Evolutionary conservation across 2,888 invertebrate genomes (phyloP), one percentile per base, ranked within the genome.

Genomic region (Mechanitis mazaeus): DNA sequence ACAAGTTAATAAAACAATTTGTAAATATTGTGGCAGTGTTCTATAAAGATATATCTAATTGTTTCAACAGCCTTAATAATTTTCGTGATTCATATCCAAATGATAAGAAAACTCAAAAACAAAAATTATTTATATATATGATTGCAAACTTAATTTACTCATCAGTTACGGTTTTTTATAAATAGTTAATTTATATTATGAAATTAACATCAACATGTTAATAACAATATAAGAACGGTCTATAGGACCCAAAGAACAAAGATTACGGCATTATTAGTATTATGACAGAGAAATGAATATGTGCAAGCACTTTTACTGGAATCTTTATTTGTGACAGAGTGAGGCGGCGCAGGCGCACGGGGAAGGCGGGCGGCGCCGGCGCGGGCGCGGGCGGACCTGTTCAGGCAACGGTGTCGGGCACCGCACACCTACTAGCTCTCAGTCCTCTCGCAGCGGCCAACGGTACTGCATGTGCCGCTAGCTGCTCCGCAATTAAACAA

Each of bases 381-480:
- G 86, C 83, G 79, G 78, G 79, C 78, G 81, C 78, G 88, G 88
- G 87, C 85, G 86, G 87, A 86, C 87, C 87, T 82, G 87, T 84
- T 79, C 86, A 75, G 83, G 84, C 90, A 88, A 87, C 88, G 87
- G 87, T 90, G 88, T 83, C 86, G 75, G 78, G 81, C 85, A 81
- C 84, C 85, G 85, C 88, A 86, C 87, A 82, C 79, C 74, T 71
- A 73, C 82, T 77, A 75, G 76, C 79, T 78, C 85, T 82, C 89
- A 89, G 90, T 89, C 86, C 86, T 85, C 80, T 83, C 84, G 83
- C 84, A 84, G 87, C 87, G 86, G 86, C 87, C 87, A 89, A 90
- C 88, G 90, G 88, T 86, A 88, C 79, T 76, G 80, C 85, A 83
- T 84, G 88, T 83, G 88, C 89, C 88, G 89, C 88, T 87, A 88